Conservation (phyloP, 2,797 vertebrate genomes). For the Falco biarmicus region DNA sequence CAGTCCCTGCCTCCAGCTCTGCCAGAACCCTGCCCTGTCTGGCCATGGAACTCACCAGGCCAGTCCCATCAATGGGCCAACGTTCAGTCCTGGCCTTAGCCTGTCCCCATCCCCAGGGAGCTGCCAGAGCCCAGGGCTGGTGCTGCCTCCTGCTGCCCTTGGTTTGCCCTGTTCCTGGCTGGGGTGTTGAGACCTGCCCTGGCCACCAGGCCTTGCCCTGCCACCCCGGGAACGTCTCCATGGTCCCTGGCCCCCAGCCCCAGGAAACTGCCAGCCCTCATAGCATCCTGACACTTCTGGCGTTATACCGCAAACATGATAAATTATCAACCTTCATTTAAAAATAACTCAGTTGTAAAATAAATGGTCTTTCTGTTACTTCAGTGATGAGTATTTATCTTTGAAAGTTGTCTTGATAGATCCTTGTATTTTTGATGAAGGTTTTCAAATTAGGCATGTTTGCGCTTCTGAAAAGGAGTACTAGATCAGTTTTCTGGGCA, state of each 20-base stretch:
- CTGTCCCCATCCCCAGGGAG: too few species aligned
- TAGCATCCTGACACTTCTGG: fast-evolving
- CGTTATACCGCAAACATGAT: background rate
- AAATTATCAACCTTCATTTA: background rate
- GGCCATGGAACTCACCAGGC: background rate
- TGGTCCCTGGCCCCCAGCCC: background rate
- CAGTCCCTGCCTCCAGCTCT: background rate
- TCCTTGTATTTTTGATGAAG: background rate
- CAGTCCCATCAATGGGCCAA: background rate
- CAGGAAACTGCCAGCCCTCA: background rate
- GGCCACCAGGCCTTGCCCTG: background rate
- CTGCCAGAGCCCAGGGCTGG: background rate
- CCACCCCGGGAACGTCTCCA: background rate
- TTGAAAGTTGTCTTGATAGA: background rate
- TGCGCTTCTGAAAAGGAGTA: background rate
- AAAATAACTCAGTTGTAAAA: background rate
- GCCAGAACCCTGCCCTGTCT: background rate
- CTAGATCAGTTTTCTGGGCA: background rate
- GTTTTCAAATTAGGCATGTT: background rate
- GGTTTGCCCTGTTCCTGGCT: background rate
- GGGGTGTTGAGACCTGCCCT: background rate
- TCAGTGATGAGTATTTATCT: background rate
- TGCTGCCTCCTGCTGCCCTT: background rate
- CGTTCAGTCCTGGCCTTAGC: background rate
- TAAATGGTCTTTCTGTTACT: background rate